These are phyloP conservation scores for Falcunculus frontatus DNA, from an alignment of 2,113 vertebrate species.

Conservation along the genomic window DNA sequence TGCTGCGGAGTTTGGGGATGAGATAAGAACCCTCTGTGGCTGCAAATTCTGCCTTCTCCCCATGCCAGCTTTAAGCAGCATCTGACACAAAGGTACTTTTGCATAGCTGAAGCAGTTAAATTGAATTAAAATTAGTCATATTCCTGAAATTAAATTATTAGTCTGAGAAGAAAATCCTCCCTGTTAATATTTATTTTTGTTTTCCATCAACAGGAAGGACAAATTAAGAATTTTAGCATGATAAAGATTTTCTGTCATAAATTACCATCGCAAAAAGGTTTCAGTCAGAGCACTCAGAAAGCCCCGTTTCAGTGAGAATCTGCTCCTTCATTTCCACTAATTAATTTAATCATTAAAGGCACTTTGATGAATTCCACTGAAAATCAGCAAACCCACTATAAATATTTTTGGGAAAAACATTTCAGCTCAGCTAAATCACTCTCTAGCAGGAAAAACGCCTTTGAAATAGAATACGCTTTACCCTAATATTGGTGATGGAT, in stretches of 20 bases:
- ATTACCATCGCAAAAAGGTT: not conserved
- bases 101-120: not conserved
- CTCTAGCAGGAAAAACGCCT: not conserved
- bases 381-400: not conserved
- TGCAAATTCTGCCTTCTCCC: not conserved
- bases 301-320: not conserved
- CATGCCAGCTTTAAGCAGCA: not conserved
- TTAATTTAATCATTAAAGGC: not conserved
- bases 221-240: not conserved
- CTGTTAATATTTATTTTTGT: not conserved
- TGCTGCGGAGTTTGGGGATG: not conserved
- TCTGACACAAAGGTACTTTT: not conserved
- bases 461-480: not conserved
- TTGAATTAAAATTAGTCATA: not conserved
- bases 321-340: not conserved
- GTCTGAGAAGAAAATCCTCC: not conserved
- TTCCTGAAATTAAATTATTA: not conserved
- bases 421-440: not conserved
- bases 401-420: not conserved
- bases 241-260: not conserved
- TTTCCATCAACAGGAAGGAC: rapidly evolving
- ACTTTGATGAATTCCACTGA: not conserved
- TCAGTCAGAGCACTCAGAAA: not conserved
- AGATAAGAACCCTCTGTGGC: not conserved
- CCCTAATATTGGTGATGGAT: not conserved